Evolutionary conservation across 2,113 vertebrate genomes (phyloP).

Genomic region (Hippocampus barbouri): DNA sequence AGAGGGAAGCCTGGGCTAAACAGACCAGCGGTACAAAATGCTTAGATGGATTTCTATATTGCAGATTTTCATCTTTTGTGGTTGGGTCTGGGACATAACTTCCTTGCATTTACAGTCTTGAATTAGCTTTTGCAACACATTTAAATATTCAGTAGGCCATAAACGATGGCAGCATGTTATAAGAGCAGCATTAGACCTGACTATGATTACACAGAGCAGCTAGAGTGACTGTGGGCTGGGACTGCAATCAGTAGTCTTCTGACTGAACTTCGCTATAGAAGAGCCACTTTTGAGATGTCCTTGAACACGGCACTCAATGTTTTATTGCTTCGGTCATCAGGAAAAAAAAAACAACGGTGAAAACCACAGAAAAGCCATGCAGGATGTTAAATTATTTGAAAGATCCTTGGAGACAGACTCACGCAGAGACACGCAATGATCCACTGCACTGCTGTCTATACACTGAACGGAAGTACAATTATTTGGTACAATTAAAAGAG

Average conservation of each 20-base stretch:
- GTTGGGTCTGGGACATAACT: too few species aligned
- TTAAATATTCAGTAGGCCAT: conserved; percentile 11
- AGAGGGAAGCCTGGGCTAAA: too few species aligned
- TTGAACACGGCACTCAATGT: conserved; percentile 19
- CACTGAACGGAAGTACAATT: conserved; percentile 9
- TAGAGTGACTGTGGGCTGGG: background rate
- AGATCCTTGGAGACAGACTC: conserved; percentile 21
- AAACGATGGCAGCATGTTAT: background rate
- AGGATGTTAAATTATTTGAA: conserved; percentile 3
- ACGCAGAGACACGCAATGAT: background rate
- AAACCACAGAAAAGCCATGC: background rate
- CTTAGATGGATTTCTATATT: too few species aligned
- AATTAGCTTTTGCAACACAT: conserved; percentile 5
- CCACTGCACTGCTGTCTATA: background rate
- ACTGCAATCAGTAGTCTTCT: background rate
- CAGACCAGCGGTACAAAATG: too few species aligned
- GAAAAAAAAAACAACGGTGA: background rate
- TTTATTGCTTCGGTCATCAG: conserved; percentile 7
- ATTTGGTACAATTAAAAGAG: conserved; percentile 1
- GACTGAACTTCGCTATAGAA: conserved; percentile 9
- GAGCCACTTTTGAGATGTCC: conserved; percentile 13
- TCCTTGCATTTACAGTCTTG: background rate
- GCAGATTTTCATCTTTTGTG: too few species aligned
- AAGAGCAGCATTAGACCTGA: background rate
- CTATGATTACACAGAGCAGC: conserved; percentile 1